Evolutionary conservation across 2,888 invertebrate species (phyloP).

Genomic region (Serripes groenlandicus): DNA sequence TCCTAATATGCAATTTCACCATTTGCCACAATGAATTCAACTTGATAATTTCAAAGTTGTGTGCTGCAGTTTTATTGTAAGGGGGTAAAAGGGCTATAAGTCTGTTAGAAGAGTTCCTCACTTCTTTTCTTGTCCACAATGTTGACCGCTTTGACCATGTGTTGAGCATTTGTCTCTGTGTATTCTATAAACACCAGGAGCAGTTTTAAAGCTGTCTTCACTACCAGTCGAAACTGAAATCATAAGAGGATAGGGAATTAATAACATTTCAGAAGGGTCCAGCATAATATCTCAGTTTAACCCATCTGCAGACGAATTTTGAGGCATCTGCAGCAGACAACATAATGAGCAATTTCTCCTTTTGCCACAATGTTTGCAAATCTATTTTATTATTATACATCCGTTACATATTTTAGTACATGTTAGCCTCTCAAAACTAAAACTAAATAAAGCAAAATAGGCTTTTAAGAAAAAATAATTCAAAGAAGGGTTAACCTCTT

Average conservation of each 20-base stretch:
- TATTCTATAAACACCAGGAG: conserved; percentile 99
- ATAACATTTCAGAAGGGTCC: no score
- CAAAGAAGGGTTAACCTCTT: no score
- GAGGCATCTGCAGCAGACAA: no score
- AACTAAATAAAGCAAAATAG: no score
- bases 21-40: not conserved
- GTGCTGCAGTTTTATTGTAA: not conserved
- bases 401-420: no score
- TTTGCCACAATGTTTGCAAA: no score
- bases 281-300: no score
- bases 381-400: no score
- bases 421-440: no score
- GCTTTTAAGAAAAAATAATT: no score
- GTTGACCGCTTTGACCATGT: conserved; percentile 95
- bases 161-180: conserved; percentile 96
- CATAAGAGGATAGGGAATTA: not conserved
- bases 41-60: not conserved
- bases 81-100: not conserved
- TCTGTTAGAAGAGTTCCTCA: conserved; percentile 50
- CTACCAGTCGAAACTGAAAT: conserved; percentile 94
- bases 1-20: not conserved
- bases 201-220: conserved; percentile 98
- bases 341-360: no score
- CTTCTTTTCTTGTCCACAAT: conserved; percentile 88
- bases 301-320: no score